Evolutionary conservation across 2,113 vertebrate species (phyloP).

Genomic region (Petrocephalus microphthalmus): DNA sequence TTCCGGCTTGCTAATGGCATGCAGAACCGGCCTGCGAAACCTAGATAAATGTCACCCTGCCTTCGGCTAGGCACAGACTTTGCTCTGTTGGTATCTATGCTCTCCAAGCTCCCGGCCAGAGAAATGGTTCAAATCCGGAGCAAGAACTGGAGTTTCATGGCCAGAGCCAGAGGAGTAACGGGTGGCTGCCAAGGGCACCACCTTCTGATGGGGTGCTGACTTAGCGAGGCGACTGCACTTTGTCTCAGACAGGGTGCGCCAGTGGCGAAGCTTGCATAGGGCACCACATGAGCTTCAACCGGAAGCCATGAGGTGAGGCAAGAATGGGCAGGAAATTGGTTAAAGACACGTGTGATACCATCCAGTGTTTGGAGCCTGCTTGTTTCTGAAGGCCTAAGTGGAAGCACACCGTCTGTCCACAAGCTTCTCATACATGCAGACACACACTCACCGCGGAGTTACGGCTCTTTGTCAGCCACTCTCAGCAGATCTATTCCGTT

Average conservation of each 20-base stretch:
- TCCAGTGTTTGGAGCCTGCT: conserved; percentile 36
- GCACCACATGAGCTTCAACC: conserved; percentile 7
- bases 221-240: neutral
- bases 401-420: conserved; percentile 37
- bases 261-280: neutral
- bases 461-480: neutral
- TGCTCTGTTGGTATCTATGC: neutral
- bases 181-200: neutral
- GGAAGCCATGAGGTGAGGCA: conserved; percentile 34
- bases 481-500: neutral
- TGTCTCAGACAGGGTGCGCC: neutral
- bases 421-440: conserved; percentile 19
- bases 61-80: neutral
- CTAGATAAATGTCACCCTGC: neutral
- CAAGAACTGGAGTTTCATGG: neutral
- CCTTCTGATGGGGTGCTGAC: neutral
- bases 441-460: neutral
- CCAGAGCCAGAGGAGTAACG: neutral
- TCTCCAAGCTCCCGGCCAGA: neutral
- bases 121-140: neutral
- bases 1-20: neutral
- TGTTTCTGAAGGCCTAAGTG: conserved; percentile 34
- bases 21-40: neutral
- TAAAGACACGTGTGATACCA: neutral
- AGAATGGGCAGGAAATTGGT: conserved; percentile 17